phyloP scores from a whole-genome alignment of 2,113 vertebrate species.

The Meriones unguiculatus region DNA sequence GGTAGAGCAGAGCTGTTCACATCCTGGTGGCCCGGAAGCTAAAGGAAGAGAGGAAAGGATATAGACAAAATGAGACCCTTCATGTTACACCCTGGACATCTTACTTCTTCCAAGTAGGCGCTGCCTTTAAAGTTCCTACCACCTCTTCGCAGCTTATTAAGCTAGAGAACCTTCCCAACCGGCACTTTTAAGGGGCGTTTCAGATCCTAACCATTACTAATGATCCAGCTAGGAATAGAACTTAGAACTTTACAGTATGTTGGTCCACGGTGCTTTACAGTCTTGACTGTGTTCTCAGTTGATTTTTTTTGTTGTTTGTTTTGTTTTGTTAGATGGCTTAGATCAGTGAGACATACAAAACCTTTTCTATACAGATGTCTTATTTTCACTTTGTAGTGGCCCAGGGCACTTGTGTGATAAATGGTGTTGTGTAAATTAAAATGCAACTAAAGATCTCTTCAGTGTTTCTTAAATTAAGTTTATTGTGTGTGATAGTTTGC shows the following conservation, averaged over 20 bases:
- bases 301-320: not conserved
- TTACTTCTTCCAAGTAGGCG: not conserved
- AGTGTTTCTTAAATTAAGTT: slow-evolving; percentile 77
- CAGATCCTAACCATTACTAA: not conserved
- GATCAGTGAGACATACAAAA: not conserved
- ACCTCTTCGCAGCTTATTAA: not conserved
- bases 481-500: slow-evolving; percentile 77
- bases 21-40: not conserved
- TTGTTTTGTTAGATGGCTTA: not conserved
- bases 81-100: not conserved
- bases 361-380: slow-evolving; percentile 1
- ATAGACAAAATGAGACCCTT: not conserved
- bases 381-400: slow-evolving; percentile 51
- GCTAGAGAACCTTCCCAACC: not conserved
- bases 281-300: not conserved
- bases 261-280: not conserved
- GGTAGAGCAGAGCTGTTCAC: not conserved
- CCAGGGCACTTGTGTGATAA: slow-evolving; percentile 53
- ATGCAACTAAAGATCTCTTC: slow-evolving; percentile 68
- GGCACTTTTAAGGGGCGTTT: not conserved
- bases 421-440: slow-evolving; percentile 66
- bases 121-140: not conserved
- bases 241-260: not conserved
- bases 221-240: slow-evolving; percentile 19
- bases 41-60: not conserved